phyloP scores from a whole-genome alignment of 1,140 invertebrate species.

The Bradynema listronoti region DNA sequence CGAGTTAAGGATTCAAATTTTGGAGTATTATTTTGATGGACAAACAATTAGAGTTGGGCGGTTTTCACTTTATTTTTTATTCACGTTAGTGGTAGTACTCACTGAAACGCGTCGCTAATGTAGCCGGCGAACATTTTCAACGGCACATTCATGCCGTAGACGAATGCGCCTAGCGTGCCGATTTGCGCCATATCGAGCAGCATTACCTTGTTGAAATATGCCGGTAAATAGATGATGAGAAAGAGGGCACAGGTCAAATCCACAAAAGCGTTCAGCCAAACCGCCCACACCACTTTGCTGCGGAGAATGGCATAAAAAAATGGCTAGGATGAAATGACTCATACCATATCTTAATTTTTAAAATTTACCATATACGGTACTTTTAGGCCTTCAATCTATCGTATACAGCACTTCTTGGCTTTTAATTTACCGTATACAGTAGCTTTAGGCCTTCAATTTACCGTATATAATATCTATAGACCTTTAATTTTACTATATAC shows the following conservation, averaged over 20 bases:
- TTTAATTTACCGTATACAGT: no score
- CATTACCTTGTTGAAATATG: conserved; percentile 29
- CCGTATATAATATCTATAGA: neutral
- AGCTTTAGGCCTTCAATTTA: no score
- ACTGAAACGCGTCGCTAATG: conserved; percentile 28
- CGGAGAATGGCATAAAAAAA: conserved; percentile 27
- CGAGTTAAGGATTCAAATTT: neutral
- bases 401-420: no score
- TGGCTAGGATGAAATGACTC: no score
- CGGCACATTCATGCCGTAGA: conserved; percentile 15
- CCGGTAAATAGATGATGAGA: conserved; percentile 32
- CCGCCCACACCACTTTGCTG: conserved; percentile 25
- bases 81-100: no score
- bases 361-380: no score
- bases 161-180: conserved; percentile 22
- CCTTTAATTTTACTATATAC: conserved; percentile 17
- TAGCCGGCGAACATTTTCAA: conserved; percentile 25
- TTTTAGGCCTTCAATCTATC: no score
- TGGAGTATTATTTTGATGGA: conserved; percentile 13
- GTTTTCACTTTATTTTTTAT: no score
- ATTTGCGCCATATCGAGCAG: conserved; percentile 16
- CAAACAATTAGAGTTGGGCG: no score
- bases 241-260: conserved; percentile 34
- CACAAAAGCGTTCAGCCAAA: conserved; percentile 42
- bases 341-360: no score